Evolutionary conservation across 1,140 invertebrate genomes (phyloP).

Genomic region (Drosophila rhopaloa): DNA sequence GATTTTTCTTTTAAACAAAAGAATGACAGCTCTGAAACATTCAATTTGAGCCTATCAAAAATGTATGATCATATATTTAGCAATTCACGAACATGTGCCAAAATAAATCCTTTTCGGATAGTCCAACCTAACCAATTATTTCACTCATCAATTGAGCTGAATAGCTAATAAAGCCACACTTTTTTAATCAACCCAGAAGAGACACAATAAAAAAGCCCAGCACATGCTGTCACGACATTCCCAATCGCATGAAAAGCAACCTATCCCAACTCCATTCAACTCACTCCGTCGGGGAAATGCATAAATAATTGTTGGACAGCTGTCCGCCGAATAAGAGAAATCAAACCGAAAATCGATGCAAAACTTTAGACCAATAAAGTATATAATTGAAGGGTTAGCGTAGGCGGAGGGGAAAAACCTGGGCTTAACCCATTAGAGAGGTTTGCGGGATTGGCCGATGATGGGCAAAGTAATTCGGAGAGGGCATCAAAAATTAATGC

Average conservation of each 20-base stretch:
- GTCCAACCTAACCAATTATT: conserved; percentile 12
- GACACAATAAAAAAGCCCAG: conserved; percentile 27
- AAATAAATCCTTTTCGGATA: neutral
- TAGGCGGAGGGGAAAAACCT: conserved; percentile 2
- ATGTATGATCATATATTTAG: neutral
- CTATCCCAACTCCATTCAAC: conserved; percentile 19
- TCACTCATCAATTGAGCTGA: conserved; percentile 25
- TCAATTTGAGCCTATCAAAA: neutral
- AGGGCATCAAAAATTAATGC: conserved; percentile 80
- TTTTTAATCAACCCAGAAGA: conserved; percentile 28
- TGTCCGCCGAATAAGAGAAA: conserved; percentile 51
- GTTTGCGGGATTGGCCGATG: conserved; percentile 32
- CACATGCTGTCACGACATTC: conserved; percentile 27
- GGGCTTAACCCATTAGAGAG: conserved; percentile 47
- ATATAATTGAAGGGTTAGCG: conserved; percentile 51
- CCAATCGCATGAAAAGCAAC: conserved; percentile 2
- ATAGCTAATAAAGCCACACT: conserved; percentile 27
- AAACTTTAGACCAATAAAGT: conserved; percentile 35
- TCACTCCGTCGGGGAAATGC: conserved; percentile 17
- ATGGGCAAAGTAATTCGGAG: conserved; percentile 38
- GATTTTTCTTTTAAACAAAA: no score
- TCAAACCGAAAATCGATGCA: conserved; percentile 55
- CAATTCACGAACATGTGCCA: neutral
- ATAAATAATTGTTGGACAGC: conserved; percentile 46
- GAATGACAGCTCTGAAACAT: no score